Evolutionary conservation across 2,113 vertebrate genomes (phyloP).

Genomic region (Nipponia nippon): DNA sequence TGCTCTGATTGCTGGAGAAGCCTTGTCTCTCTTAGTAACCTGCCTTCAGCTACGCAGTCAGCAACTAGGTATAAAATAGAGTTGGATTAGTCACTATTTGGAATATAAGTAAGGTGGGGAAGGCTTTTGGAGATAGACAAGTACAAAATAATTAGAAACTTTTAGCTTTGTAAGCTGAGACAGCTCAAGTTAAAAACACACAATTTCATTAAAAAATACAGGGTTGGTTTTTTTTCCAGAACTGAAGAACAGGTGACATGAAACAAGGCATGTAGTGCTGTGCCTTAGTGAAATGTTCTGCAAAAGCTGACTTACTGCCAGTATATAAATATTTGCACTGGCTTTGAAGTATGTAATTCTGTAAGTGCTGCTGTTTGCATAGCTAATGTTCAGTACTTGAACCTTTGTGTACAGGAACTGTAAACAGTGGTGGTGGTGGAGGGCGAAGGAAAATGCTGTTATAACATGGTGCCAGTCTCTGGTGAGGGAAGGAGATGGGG

Average conservation of each 20-base stretch:
- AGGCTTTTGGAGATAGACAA: not conserved
- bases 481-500: not conserved
- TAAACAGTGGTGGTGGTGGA: not conserved
- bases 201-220: not conserved
- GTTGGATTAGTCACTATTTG: not conserved
- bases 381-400: not conserved
- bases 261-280: not conserved
- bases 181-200: not conserved
- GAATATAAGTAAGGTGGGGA: not conserved
- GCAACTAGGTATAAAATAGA: constrained; percentile 82
- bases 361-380: not conserved
- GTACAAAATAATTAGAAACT: not conserved
- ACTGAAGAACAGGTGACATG: not conserved
- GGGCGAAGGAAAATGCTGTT: not conserved
- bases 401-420: not conserved
- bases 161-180: not conserved
- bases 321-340: constrained; percentile 26
- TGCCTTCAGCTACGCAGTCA: constrained; percentile 96
- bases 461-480: not conserved
- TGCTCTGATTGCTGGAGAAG: constrained; percentile 93
- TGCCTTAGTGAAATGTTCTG: not conserved
- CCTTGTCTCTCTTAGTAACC: constrained; percentile 93
- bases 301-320: not conserved
- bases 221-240: not conserved
- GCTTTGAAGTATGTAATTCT: not conserved